Evolutionary conservation across 2,888 invertebrate species (phyloP).

Genomic region (Apoda limacodes): DNA sequence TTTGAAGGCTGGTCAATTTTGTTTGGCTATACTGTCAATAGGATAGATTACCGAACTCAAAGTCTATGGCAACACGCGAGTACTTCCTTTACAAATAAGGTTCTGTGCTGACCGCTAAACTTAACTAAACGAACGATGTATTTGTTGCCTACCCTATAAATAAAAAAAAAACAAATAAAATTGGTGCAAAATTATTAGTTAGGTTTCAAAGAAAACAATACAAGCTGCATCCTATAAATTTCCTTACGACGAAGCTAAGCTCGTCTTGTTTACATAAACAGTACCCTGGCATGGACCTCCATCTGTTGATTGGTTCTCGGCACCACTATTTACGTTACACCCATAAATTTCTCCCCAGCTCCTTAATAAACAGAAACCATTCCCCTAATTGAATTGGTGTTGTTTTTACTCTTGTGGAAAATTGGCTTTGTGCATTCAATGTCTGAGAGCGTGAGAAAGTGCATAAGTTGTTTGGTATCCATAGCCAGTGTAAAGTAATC

Average conservation of each 20-base stretch:
- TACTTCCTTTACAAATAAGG: too few species aligned
- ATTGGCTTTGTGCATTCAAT: constrained; percentile 55
- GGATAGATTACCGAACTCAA: too few species aligned
- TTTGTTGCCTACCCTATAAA: too few species aligned
- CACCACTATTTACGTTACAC: constrained; percentile 40
- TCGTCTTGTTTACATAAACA: constrained; percentile 25
- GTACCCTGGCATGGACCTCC: constrained; percentile 24
- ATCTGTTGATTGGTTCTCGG: constrained; percentile 45
- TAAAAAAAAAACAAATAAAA: too few species aligned
- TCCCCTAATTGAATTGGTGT: constrained; percentile 64
- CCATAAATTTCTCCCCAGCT: constrained; percentile 47
- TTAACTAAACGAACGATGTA: too few species aligned
- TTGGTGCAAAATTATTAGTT: too few species aligned
- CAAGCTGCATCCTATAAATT: constrained; percentile 12
- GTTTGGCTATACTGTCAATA: too few species aligned
- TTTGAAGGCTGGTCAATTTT: too few species aligned
- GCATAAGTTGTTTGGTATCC: constrained; percentile 35
- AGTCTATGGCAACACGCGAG: too few species aligned
- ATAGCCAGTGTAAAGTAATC: constrained; percentile 33
- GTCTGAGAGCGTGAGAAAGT: constrained; percentile 51
- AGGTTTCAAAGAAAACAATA: constrained; percentile 16
- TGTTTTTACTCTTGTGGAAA: constrained; percentile 57
- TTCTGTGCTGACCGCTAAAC: too few species aligned
- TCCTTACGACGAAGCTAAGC: constrained; percentile 13
- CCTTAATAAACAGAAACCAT: constrained; percentile 48